Evolutionary conservation across 2,797 vertebrate genomes (phyloP), one percentile per base, ranked within the genome.

Genomic region (Leptoclinus maculatus): DNA sequence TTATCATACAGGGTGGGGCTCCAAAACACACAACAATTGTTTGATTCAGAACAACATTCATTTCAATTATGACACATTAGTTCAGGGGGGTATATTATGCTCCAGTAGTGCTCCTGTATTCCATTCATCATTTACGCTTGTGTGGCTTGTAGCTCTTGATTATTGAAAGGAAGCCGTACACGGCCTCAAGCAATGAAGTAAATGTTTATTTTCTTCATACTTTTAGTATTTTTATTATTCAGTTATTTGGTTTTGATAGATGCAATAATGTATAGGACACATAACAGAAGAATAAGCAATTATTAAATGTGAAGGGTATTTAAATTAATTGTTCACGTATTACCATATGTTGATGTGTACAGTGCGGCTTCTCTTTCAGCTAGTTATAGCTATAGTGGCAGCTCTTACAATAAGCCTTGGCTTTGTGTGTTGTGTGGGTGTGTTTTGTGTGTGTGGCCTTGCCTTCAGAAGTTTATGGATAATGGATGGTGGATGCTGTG

Each of bases 11-110:
- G 49, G 64, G 71, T 63, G 76, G 51, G 27, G 70, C 73, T 89
- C 39, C 65, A 82, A 78, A 86, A 85, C 74, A 78, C 62, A 77
- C 66, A 80, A 39, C 83, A 84, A 82, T 86, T 88, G 85, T 87
- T 86, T 90, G 74, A 85, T 86, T 88, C 78, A 86, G 79, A 86
- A 74, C 51, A 87, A 77, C 85, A 91, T 91, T 92, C 17, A 83
- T 91, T 92, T 87, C 72, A 87, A 88, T 91, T 85, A 87, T 81
- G 88, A 84, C 82, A 88, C 78, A 88, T 91, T 86, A 87, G 80
- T 85, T 84, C 81, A 73, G 74, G 83, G 72, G 77, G 76, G 63
- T 71, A 63, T 70, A 80, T 78, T 72, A 79, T 64, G 88, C 79
- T 84, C 62, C 64, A 25, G 69, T 43, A 62, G 71, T 74, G 73